These are phyloP conservation scores for Perca fluviatilis DNA, from an alignment of 2,113 vertebrate genomes.

Conservation along the genomic window DNA sequence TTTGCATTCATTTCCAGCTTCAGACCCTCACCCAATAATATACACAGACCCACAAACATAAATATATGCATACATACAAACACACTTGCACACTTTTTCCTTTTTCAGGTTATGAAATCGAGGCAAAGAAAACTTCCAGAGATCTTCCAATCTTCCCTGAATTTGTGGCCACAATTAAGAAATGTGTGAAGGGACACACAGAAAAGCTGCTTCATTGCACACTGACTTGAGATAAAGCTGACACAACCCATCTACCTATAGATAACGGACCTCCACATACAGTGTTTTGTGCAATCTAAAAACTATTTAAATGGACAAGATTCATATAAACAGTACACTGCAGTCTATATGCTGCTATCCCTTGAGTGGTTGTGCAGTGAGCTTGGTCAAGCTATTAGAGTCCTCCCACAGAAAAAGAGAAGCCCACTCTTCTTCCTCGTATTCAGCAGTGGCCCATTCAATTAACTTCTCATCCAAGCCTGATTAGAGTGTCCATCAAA, in stretches of 20 bases:
- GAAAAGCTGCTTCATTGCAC: slow-evolving; percentile 20
- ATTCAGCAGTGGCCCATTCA: slow-evolving; percentile 56
- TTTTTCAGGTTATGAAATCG: slow-evolving; percentile 22
- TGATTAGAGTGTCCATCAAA: slow-evolving; percentile 72
- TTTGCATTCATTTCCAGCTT: slow-evolving; percentile 19
- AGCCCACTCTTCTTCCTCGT: slow-evolving; percentile 38
- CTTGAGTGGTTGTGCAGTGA: slow-evolving; percentile 51
- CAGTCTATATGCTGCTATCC: slow-evolving; percentile 7
- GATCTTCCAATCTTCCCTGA: not conserved
- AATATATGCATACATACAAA: no score
- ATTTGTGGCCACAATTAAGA: not conserved
- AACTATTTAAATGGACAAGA: slow-evolving; percentile 41
- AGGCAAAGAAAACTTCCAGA: slow-evolving; percentile 1
- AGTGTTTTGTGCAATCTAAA: slow-evolving; percentile 23
- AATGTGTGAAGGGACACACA: not conserved
- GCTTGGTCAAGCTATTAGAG: slow-evolving; percentile 54
- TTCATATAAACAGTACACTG: slow-evolving; percentile 22
- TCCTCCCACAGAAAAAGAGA: slow-evolving; percentile 53
- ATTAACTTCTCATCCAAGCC: slow-evolving; percentile 67
- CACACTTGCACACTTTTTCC: not conserved
- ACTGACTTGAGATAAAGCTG: not conserved
- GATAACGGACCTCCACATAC: slow-evolving; percentile 25
- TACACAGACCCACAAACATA: not conserved
- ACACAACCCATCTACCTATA: slow-evolving; percentile 17
- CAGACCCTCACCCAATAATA: not conserved